Conservation (phyloP, 2,113 vertebrate genomes). For the Calidris pygmaea region DNA sequence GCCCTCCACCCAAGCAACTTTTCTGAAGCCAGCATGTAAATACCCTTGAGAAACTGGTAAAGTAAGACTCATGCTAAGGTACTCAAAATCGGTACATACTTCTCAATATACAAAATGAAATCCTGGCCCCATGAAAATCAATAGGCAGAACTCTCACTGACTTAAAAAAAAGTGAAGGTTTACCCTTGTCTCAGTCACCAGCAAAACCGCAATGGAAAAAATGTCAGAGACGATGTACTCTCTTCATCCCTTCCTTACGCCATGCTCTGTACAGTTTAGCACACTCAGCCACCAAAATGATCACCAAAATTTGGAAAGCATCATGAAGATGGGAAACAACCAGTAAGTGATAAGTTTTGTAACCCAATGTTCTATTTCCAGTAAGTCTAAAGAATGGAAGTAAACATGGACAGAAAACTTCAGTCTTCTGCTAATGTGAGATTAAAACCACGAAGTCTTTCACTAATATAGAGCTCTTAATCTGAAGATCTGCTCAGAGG, state of each 20-base stretch:
- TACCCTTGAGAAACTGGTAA: not conserved
- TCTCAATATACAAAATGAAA: not conserved
- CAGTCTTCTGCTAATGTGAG: not conserved
- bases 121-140: not conserved
- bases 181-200: not conserved
- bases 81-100: not conserved
- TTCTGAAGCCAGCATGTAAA: not conserved
- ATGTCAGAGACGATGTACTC: not conserved
- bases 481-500: not conserved
- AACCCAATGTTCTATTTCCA: not conserved
- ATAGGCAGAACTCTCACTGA: not conserved
- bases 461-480: not conserved
- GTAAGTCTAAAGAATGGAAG: not conserved
- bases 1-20: not conserved
- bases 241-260: not conserved
- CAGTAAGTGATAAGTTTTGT: rapidly evolving
- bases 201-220: not conserved
- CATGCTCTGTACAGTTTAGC: not conserved
- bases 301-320: not conserved
- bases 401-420: not conserved
- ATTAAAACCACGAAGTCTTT: not conserved
- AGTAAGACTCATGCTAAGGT: not conserved
- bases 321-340: not conserved
- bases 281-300: not conserved
- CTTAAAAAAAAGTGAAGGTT: not conserved